Evolutionary conservation across 2,113 vertebrate species (phyloP).

Genomic region (Vireo altiloquus): DNA sequence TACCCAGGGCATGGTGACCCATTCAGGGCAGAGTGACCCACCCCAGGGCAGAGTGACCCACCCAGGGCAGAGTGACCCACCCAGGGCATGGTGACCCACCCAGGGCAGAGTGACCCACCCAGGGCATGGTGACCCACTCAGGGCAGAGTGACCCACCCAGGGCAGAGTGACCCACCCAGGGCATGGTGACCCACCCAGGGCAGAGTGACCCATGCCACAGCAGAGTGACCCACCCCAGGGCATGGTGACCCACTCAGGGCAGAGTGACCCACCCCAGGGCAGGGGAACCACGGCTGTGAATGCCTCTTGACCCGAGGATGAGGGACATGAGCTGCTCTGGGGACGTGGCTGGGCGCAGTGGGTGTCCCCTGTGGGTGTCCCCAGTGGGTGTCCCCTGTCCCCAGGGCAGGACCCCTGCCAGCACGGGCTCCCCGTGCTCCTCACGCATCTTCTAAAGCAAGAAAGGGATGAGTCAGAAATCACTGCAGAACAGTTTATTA

Average conservation of each 20-base stretch:
- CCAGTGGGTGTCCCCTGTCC: fast-evolving
- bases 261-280: background rate
- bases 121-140: background rate
- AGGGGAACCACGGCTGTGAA: fast-evolving
- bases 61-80: no score
- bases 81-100: background rate
- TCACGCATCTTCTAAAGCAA: background rate
- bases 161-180: no score
- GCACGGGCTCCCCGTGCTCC: fast-evolving
- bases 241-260: no score
- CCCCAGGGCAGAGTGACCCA: background rate
- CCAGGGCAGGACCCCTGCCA: background rate
- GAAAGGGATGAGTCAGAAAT: background rate
- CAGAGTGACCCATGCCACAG: background rate
- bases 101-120: no score
- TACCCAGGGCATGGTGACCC: background rate
- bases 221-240: background rate
- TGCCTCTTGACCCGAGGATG: background rate
- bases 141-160: background rate
- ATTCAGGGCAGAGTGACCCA: no score
- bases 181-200: background rate
- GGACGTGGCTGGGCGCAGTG: fast-evolving
- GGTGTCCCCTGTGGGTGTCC: background rate
- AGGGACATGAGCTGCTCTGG: background rate
- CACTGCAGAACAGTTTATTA: constrained; percentile 24